Conservation (phyloP, 2,113 vertebrate species). For the Cololabis saira region DNA sequence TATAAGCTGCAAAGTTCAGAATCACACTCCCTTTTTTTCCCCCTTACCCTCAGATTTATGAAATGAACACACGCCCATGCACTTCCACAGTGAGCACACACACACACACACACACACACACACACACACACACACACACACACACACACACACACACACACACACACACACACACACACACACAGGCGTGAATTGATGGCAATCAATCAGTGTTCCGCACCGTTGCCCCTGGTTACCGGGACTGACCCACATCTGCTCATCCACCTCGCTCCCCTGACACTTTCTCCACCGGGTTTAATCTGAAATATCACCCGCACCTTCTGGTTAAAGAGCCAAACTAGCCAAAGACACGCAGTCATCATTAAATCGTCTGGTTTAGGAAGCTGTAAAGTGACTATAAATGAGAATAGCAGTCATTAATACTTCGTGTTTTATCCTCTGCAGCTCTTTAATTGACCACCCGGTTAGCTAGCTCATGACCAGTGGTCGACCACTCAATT, state of each 20-base stretch:
- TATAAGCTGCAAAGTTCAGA: too few species aligned
- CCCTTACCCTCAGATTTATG: constrained; percentile 19
- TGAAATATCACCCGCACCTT: constrained; percentile 5
- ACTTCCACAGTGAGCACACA: too few species aligned
- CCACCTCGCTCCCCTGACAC: constrained; percentile 18
- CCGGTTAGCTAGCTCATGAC: constrained; percentile 70
- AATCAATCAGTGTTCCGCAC: constrained; percentile 78
- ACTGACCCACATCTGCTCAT: constrained; percentile 75
- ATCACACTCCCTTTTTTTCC: constrained; percentile 9
- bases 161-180: not conserved
- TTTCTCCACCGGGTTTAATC: constrained; percentile 17
- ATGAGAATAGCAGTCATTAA: not conserved
- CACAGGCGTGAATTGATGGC: constrained; percentile 56
- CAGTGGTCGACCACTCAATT: constrained; percentile 59
- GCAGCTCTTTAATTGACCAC: constrained; percentile 64
- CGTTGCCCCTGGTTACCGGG: constrained; percentile 67
- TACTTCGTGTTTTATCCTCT: constrained; percentile 37
- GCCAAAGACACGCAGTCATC: not conserved
- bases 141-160: constrained; percentile 1
- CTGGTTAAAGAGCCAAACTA: not conserved
- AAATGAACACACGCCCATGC: constrained; percentile 1
- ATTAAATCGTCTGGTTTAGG: not conserved
- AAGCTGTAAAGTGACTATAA: constrained; percentile 29
- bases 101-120: constrained; percentile 22
- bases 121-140: constrained; percentile 24